These are phyloP conservation scores for Arion vulgaris DNA, from an alignment of 1,140 invertebrate species.

Conservation along the genomic window DNA sequence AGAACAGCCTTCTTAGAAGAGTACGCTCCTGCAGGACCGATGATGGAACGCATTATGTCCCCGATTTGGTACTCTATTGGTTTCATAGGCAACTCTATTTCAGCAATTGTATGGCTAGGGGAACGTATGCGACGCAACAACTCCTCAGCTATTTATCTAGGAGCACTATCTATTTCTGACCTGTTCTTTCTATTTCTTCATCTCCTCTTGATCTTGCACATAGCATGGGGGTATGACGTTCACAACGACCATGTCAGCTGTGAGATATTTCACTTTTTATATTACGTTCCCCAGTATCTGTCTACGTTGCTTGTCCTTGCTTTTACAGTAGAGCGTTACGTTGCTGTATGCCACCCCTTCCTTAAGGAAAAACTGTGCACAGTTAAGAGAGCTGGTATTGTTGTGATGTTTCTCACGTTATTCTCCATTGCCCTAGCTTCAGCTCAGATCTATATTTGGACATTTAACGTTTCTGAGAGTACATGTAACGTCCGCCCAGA, in stretches of 20 bases:
- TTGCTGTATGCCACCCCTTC: conserved; percentile 95
- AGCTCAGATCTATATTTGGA: conserved; percentile 64
- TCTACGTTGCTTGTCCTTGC: conserved; percentile 74
- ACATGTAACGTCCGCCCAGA: conserved; percentile 50
- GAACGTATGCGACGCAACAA: conserved; percentile 63
- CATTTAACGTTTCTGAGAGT: conserved; percentile 40
- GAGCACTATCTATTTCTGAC: conserved; percentile 66
- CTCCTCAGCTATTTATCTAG: conserved; percentile 69
- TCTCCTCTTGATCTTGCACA: conserved; percentile 58
- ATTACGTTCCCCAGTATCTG: conserved; percentile 65
- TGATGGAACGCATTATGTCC: conserved; percentile 56
- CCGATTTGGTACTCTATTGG: conserved; percentile 69
- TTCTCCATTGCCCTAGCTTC: conserved; percentile 49
- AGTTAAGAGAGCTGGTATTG: conserved; percentile 51
- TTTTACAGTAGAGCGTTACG: conserved; percentile 94
- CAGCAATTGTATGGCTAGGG: conserved; percentile 65
- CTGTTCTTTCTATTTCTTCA: conserved; percentile 64
- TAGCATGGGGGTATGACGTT: conserved; percentile 57
- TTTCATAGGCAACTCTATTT: conserved; percentile 66
- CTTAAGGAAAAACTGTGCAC: conserved; percentile 71
- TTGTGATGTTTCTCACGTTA: conserved; percentile 46
- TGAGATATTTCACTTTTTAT: conserved; percentile 61
- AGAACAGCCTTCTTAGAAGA: conserved; percentile 44
- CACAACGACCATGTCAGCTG: conserved; percentile 54
- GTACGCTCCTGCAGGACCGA: conserved; percentile 50